Evolutionary conservation across 2,113 vertebrate genomes (phyloP), one percentile per base, ranked within the genome.

Genomic region (Candoia aspera): DNA sequence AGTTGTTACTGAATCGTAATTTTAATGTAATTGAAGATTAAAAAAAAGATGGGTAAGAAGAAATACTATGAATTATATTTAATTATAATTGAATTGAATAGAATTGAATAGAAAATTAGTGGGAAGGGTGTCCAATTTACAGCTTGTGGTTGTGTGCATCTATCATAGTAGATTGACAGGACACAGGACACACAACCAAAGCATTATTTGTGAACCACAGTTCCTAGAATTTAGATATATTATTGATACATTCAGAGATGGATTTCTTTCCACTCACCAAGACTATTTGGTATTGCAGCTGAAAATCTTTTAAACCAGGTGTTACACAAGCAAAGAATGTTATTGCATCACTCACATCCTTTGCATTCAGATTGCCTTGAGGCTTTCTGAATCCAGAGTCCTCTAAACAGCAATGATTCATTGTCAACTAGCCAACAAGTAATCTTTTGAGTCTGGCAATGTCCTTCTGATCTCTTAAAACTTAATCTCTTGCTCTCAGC

Each of bases 331-430:
- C 96, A 87, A 94, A 96, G 97, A 97, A 11, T 53, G 88, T 94
- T 95, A 94, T 96, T 97, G 96, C 95, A 95, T 97, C 95, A 96
- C 94, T 97, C 95, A 96, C 95, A 96, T 97, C 96, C 97, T 97
- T 96, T 93, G 92, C 95, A 95, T 94, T 93, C 91, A 93, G 92
- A 94, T 97, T 96, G 96, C 97, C 96, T 96, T 95, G 95, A 96
- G 96, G 95, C 94, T 95, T 96, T 93, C 92, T 95, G 94, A 90
- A 89, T 90, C 96, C 95, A 92, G 94, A 97, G 96, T 86, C 95
- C 94, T 93, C 94, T 96, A 96, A 96, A 91, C 95, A 93, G 88
- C 37, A 93, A 93, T 96, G 96, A 97, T 94, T 97, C 96, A 96
- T 91, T 91, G 94, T 68, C 55, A 79, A 90, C 92, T 95, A 97